Base-by-base conservation (phyloP, 2,797 vertebrate species). In the Rhinoraja longicauda region DNA sequence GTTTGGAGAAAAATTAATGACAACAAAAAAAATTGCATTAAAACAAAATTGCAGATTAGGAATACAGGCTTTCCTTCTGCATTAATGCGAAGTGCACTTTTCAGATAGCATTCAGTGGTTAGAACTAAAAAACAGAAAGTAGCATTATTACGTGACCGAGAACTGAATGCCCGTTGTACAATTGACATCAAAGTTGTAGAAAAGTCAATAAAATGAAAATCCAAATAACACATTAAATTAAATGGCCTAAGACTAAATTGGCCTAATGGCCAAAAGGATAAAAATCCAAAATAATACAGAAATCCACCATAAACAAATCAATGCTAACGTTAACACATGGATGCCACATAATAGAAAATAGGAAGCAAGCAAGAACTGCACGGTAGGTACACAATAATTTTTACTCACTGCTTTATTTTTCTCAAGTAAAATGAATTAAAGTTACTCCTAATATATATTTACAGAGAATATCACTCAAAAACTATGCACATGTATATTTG, bases 241-340 rank as follows among this genome's bases (percentile, higher is more conserved):
- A 57, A 62, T 86, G 82, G 13, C 17, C 15, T 86, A 62, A 57
- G 29, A 12, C 57, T 57, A 24, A 5, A 53, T 53, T 53, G 45
- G 45, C 45, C 45, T 5, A 53, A 53, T 53, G 45, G 45, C 12
- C 53, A 84, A 81, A 81, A 57, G 13, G 17, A 84, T 84, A n/a
- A 84, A n/a, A 82, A 26, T 82, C 24, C 21, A 82, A 82, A 81
- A 84, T 45, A 84, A 59, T 59, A 24, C 53, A 84, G 59, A 84
- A 84, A 62, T 26, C 29, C 53, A n/a, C 29, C 13, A 86, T 6
- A 9, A 82, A 82, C 78, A 86, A 86, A 62, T 19, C n/a, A 86
- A 62, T 62, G 12, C 0, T 62, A 59, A 59, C 59, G 45, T 26
- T 53, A 86, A 86, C 13, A 86, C 57, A n/a, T 13, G 17, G 3